Conservation (phyloP, 2,888 invertebrate genomes). For the Elgonia sp. region DNA sequence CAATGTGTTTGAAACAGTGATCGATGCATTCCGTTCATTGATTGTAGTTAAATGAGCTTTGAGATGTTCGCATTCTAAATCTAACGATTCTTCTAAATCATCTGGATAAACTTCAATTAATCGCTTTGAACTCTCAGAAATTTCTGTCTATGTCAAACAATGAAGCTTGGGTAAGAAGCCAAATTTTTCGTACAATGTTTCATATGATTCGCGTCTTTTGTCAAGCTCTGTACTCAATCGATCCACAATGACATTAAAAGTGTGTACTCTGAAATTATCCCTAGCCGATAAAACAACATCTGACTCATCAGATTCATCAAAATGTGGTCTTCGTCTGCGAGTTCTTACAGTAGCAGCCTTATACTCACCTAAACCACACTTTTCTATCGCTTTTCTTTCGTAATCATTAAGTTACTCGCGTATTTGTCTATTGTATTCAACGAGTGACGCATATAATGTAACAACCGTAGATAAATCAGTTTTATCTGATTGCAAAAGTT, state of each 20-base stretch:
- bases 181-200: slow-evolving; percentile 32
- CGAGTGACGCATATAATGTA: slow-evolving; percentile 56
- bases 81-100: slow-evolving; percentile 50
- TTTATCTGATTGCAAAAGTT: slow-evolving; percentile 51
- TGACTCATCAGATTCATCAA: slow-evolving; percentile 22
- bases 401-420: slow-evolving; percentile 52
- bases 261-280: slow-evolving; percentile 21
- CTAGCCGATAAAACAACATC: slow-evolving; percentile 9
- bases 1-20: slow-evolving; percentile 70
- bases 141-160: slow-evolving; percentile 21
- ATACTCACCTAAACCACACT: neutral
- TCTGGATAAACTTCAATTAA: slow-evolving; percentile 14
- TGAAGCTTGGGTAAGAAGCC: slow-evolving; percentile 25
- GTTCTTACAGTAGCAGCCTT: neutral
- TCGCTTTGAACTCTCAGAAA: slow-evolving; percentile 31
- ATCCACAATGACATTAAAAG: slow-evolving; percentile 47
- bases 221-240: slow-evolving; percentile 27
- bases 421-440: slow-evolving; percentile 19
- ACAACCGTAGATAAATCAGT: slow-evolving; percentile 52
- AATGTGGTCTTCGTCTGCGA: slow-evolving; percentile 2
- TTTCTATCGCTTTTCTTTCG: slow-evolving; percentile 40
- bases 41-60: slow-evolving; percentile 37
- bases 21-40: slow-evolving; percentile 85
- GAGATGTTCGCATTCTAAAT: slow-evolving; percentile 45
- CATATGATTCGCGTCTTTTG: slow-evolving; percentile 25